Evolutionary conservation across 1,140 invertebrate genomes (phyloP).

Genomic region (Helicoverpa armigera): DNA sequence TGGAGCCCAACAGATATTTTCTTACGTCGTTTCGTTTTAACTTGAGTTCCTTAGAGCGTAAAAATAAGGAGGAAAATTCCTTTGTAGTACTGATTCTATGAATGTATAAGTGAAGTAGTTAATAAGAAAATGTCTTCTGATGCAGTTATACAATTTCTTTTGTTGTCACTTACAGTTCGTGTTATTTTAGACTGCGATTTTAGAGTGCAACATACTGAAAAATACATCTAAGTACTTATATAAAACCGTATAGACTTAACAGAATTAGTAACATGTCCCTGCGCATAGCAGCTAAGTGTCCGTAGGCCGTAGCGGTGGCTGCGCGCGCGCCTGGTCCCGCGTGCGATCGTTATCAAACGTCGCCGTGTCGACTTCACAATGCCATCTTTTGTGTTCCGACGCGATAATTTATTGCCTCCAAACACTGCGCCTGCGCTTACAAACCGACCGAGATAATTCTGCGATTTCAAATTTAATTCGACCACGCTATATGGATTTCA

Average conservation of each 20-base stretch:
- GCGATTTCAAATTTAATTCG: slow-evolving; percentile 69
- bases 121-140: not conserved
- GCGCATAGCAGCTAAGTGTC: slow-evolving; percentile 46
- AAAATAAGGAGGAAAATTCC: slow-evolving; percentile 1
- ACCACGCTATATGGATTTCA: slow-evolving; percentile 52
- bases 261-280: slow-evolving; percentile 53
- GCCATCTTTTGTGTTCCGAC: slow-evolving; percentile 82
- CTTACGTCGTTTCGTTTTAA: not conserved
- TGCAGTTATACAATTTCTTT: not conserved
- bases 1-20: slow-evolving; percentile 25
- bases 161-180: too few relatives aligned
- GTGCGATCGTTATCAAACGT: slow-evolving; percentile 76
- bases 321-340: slow-evolving; percentile 53
- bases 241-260: too few relatives aligned
- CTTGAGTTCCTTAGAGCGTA: slow-evolving; percentile 24
- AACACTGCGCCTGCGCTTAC: slow-evolving; percentile 72
- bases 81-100: not conserved
- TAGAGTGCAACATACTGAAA: too few relatives aligned
- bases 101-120: not conserved
- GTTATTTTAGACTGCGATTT: too few relatives aligned
- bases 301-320: slow-evolving; percentile 52
- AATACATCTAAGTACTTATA: too few relatives aligned
- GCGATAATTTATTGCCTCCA: slow-evolving; percentile 81
- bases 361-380: slow-evolving; percentile 79
- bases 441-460: slow-evolving; percentile 71